A percentile compares a stretch with the other conserved stretches of the same genome.
phyloP scores from a whole-genome alignment of 1,140 invertebrate genomes.

The Drosophila arawakana region DNA sequence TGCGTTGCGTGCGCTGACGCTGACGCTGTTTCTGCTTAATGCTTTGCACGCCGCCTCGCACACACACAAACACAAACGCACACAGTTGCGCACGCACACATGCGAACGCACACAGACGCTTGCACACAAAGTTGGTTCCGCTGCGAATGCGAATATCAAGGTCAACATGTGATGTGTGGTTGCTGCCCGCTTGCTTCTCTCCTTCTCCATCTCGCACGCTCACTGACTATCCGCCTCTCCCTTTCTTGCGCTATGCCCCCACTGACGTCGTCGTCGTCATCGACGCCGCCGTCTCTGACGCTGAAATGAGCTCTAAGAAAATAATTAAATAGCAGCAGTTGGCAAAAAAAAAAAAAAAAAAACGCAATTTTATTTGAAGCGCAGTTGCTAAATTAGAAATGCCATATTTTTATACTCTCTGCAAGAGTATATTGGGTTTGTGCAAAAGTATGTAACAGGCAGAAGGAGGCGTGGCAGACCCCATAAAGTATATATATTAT shows the following conservation, averaged over 20 bases:
- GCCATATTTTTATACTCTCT: too few species aligned
- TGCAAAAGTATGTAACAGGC: too few species aligned
- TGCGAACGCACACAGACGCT: slow-evolving; percentile 11
- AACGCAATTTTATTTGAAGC: slow-evolving; percentile 73
- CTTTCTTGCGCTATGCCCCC: neutral
- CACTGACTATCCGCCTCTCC: neutral
- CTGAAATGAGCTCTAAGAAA: slow-evolving; percentile 73
- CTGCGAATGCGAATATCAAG: slow-evolving; percentile 84
- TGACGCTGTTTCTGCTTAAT: slow-evolving; percentile 61
- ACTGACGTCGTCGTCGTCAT: slow-evolving; percentile 11
- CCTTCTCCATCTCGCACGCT: slow-evolving; percentile 8
- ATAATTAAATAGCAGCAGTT: slow-evolving; percentile 71
- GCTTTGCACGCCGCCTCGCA: slow-evolving; percentile 56
- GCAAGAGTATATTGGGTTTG: too few species aligned
- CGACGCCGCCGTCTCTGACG: slow-evolving; percentile 10
- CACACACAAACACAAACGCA: slow-evolving; percentile 8
- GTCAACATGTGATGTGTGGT: slow-evolving; percentile 76
- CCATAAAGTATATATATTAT: too few species aligned
- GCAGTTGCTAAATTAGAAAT: slow-evolving; percentile 78
- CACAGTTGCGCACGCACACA: slow-evolving; percentile 4
- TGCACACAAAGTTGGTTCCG: slow-evolving; percentile 72
- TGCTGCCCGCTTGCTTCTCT: slow-evolving; percentile 24
- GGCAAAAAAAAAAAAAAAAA: slow-evolving; percentile 34
- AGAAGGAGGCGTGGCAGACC: too few species aligned
- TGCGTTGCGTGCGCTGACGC: slow-evolving; percentile 68